Evolutionary conservation across 2,797 vertebrate genomes (phyloP), one percentile per base, ranked within the genome.

Genomic region (Parotocinclus haroldoi): DNA sequence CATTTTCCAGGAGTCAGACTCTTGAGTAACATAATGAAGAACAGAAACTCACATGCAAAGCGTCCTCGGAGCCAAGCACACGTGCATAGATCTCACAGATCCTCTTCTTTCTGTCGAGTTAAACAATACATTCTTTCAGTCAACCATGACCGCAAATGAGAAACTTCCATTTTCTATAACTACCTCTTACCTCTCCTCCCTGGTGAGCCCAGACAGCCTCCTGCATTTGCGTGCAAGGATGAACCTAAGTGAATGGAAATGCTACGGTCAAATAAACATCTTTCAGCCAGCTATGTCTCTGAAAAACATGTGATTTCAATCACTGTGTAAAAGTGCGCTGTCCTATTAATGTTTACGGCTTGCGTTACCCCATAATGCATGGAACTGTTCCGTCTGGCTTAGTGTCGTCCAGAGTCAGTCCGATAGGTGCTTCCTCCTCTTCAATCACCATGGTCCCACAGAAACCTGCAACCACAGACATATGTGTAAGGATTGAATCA

Each of bases 381-480:
- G 96, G 91, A 45, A 92, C 88, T 40, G 70, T 89, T 70, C 94
- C 95, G 74, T 98, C 95, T 44, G 96, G 94, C 76, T 99, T 99
- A 3, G 93, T 96, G 82, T 99, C 96, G 52, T 99, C 96, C 73
- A 99, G 84, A 0, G 96, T 94, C 75, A 98, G 79, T 12, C 92
- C 83, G 46, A 98, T 90, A 60, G 95, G 92, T 63, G 95, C 86
- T 12, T 91, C 94, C 9, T 96, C 95, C 57, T 96, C 96, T 83
- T 97, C 95, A 16, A 99, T 98, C 73, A 98, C 83, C 96, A 98
- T 95, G 58, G 79, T 93, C 76, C 96, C 96, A 73, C 96, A 99
- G 79, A 87, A 98, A 53, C 92, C 96, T 99, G 82, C 17, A 68
- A 50, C 13, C 45, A 39, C 16, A 54, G 8, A 27, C 27, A 27